Base-by-base conservation (phyloP, 92 coral and sea anemone genomes). In the Epizoanthus rinbou region DNA sequence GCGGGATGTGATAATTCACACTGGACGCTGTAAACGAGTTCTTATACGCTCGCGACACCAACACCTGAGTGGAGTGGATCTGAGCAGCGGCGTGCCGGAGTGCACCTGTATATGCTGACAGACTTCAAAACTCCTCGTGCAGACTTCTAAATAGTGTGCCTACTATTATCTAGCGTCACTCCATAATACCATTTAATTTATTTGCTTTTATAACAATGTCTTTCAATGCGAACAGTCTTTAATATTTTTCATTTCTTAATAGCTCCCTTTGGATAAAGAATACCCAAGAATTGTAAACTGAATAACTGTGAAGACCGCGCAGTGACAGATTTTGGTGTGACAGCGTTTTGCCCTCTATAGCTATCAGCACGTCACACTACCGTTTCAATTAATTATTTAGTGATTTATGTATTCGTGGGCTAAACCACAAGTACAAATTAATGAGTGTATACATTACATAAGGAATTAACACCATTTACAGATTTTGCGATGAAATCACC, bases 11-110 rank as follows among this genome's bases (percentile, higher is more conserved):
- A 83, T 24, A 14, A 43, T 50, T 53, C 72, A 63, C 80, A 73
- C 57, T 75, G 82, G 24, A 69, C 31, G 33, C 17, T 41, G 71
- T 43, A 78, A 78, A 78, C 15, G 37, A 24, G 82, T 60, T 41
- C 59, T 62, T 78, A 78, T 62, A 78, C 15, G 57, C 58, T 62
- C 19, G 2, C 28, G 65, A 21, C 82, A 62, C 82, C 28, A 45
- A 21, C 82, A 78, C 82, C 82, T 78, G 82, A 78, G 45, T 39
- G 1, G 82, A 78, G 45, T 78, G 58, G 24, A 5, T 28, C 23
- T 41, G 50, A 60, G 58, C 43, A 60, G 58, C 43, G 52, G 50
- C 8, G 54, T 50, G 14, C 15, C 16, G 31, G 11, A 0, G 23
- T 56, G 71, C 82, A 78, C 71, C 82, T 78, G 82, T 41, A 43